Percentiles rank a stretch among this genome's conserved stretches.
phyloP scores from a whole-genome alignment of 2,888 invertebrate species.

The Spisula subtruncata region DNA sequence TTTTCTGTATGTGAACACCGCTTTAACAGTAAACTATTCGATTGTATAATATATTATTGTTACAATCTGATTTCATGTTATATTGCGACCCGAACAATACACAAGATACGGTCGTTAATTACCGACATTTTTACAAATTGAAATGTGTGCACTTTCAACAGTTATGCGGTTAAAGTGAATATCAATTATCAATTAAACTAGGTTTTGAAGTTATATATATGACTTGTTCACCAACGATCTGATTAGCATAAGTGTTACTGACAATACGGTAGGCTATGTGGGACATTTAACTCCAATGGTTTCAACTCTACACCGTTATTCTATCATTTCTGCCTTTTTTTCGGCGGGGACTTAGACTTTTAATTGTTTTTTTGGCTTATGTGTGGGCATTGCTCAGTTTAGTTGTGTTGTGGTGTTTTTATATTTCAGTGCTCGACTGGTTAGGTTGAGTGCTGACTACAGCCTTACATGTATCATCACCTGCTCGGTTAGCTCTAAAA shows the following conservation, averaged over 20 bases:
- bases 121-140: not conserved
- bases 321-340: no score
- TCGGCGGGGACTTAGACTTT: no score
- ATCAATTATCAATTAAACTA: not conserved
- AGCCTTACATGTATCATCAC: no score
- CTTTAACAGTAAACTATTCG: not conserved
- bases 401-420: no score
- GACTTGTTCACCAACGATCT: not conserved
- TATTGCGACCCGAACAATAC: not conserved
- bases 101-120: not conserved
- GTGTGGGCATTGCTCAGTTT: no score
- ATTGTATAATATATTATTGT: not conserved
- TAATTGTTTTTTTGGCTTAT: no score
- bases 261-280: no score
- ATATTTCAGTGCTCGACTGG: no score
- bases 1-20: not conserved
- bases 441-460: no score
- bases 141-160: not conserved
- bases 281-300: no score
- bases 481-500: no score
- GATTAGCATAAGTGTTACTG: not conserved
- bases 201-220: not conserved
- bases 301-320: no score
- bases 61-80: not conserved
- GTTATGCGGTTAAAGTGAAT: not conserved